These are phyloP conservation scores for Heloderma charlesbogerti DNA, from an alignment of 2,113 vertebrate species.

Conservation along the genomic window DNA sequence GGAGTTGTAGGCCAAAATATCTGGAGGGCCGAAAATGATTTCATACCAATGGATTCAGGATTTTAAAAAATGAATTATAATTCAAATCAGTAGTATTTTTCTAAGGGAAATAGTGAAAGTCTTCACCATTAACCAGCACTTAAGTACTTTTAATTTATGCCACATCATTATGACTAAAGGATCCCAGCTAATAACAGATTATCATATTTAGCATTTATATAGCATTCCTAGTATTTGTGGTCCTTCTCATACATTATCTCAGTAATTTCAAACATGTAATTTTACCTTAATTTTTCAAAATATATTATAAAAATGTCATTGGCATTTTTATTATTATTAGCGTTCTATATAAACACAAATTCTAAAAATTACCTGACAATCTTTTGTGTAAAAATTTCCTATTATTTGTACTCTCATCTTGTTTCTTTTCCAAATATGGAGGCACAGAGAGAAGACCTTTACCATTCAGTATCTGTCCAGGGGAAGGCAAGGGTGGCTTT, in stretches of 20 bases:
- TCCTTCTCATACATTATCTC: background rate
- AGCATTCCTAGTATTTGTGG: background rate
- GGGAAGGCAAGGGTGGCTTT: slow-evolving; percentile 97
- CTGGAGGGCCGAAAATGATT: background rate
- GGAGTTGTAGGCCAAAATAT: background rate
- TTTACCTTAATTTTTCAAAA: background rate
- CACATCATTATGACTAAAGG: background rate
- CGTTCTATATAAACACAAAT: background rate
- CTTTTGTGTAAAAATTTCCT: slow-evolving; percentile 95
- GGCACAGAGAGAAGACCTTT: slow-evolving; percentile 91
- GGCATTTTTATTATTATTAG: background rate
- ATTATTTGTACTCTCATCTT: slow-evolving; percentile 91
- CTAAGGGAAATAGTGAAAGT: background rate
- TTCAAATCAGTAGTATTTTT: background rate
- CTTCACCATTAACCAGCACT: background rate
- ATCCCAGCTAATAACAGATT: background rate
- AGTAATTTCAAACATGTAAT: background rate
- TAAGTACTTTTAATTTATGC: slow-evolving; percentile 6
- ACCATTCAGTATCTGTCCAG: slow-evolving; percentile 96
- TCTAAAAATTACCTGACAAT: slow-evolving; percentile 87
- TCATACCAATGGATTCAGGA: background rate
- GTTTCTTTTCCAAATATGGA: slow-evolving; percentile 90
- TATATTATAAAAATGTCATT: background rate
- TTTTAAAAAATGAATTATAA: background rate
- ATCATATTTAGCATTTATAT: background rate